phyloP scores from a whole-genome alignment of 2,113 vertebrate genomes.

The Gallinago jamesoni region DNA sequence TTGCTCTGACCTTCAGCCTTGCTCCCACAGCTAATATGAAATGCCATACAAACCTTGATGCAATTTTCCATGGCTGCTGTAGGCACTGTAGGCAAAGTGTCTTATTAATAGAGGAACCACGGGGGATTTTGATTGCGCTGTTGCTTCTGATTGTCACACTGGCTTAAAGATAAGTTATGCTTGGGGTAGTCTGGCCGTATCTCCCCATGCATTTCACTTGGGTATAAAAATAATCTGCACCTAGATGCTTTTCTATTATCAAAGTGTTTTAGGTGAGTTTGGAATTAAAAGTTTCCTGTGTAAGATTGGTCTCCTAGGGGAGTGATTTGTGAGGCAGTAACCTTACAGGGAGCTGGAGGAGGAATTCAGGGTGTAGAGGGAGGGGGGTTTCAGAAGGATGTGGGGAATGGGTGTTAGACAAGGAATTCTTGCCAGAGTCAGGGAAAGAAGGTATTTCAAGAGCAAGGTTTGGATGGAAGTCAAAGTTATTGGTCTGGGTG shows the following conservation, averaged over 20 bases:
- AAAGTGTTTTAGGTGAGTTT: neutral
- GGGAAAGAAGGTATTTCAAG: neutral
- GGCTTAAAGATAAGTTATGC: constrained; percentile 22
- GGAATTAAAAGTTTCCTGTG: neutral
- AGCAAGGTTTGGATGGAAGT: neutral
- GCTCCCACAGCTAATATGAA: constrained; percentile 9
- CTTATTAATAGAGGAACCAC: constrained; percentile 15
- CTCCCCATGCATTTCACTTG: neutral
- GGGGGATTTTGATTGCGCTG: constrained; percentile 25
- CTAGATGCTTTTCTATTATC: neutral
- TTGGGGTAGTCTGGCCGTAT: neutral
- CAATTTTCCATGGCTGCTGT: constrained; percentile 35
- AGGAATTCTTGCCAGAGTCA: neutral
- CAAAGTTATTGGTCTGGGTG: neutral
- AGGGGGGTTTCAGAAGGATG: neutral
- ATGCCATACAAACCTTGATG: neutral
- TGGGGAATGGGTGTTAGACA: neutral
- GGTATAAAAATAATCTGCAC: neutral
- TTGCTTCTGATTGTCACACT: constrained; percentile 30
- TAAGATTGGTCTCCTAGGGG: neutral
- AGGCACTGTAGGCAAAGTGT: constrained; percentile 27
- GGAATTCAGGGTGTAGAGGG: neutral
- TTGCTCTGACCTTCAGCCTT: constrained; percentile 35
- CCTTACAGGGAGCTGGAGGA: neutral
- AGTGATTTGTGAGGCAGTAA: neutral